Percentiles rank a stretch among this genome's conserved stretches.
Conservation (phyloP, 1,140 invertebrate genomes). For the Bombyx mori region DNA sequence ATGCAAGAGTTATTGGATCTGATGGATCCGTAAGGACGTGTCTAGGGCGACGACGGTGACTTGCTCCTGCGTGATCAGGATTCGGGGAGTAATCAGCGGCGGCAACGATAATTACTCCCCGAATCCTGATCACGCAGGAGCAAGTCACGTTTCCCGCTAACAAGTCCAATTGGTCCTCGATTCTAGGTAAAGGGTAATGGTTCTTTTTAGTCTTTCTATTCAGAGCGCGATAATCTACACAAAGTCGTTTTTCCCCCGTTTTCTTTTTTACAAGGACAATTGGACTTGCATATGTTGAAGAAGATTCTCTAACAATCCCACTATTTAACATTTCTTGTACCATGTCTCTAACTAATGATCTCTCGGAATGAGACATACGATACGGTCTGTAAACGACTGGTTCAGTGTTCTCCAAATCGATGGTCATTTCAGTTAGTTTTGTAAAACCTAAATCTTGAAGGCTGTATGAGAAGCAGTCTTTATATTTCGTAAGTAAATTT, state of each 20-base stretch:
- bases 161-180: constrained; percentile 46
- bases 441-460: constrained; percentile 22
- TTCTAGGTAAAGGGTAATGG: constrained; percentile 32
- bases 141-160: constrained; percentile 23
- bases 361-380: constrained; percentile 16
- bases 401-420: constrained; percentile 17
- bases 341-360: constrained; percentile 21
- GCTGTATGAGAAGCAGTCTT: constrained; percentile 18
- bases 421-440: constrained; percentile 18
- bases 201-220: constrained; percentile 32
- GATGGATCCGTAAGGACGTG: too few species aligned
- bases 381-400: constrained; percentile 18
- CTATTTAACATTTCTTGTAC: constrained; percentile 15
- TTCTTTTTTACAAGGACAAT: constrained; percentile 33
- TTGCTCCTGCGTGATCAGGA: too few species aligned
- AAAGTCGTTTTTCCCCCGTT: constrained; percentile 27
- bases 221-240: constrained; percentile 31
- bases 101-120: too few species aligned
- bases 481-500: constrained; percentile 13
- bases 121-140: too few species aligned
- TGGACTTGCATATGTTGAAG: constrained; percentile 29
- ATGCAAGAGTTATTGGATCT: too few species aligned
- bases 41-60: too few species aligned
- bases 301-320: constrained; percentile 21
- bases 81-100: too few species aligned